Percentiles rank a stretch among this genome's conserved stretches.
Evolutionary conservation across 2,797 vertebrate species (phyloP).

Genomic region (Loriculus beryllinus): DNA sequence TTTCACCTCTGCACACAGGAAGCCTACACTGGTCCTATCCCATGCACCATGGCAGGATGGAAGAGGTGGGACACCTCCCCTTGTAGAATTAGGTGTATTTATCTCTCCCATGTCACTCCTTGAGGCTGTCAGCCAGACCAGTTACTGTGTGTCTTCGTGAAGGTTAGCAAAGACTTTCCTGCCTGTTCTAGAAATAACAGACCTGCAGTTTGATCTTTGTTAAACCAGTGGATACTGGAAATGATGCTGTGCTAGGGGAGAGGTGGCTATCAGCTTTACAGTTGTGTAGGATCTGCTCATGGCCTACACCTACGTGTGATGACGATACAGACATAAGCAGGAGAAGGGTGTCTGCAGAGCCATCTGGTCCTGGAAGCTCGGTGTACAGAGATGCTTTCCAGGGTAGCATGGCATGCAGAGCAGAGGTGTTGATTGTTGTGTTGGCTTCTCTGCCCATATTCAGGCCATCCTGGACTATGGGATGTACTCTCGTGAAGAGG

Average conservation of each 20-base stretch:
- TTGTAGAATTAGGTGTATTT: neutral
- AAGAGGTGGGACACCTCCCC: neutral
- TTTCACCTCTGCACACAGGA: neutral
- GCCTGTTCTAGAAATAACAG: neutral
- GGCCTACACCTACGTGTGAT: neutral
- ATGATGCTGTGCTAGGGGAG: neutral
- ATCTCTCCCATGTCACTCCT: neutral
- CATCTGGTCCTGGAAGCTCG: constrained; percentile 14
- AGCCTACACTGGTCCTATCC: neutral
- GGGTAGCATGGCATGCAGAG: neutral
- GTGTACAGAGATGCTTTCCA: neutral
- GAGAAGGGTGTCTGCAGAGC: constrained; percentile 40
- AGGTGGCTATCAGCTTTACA: neutral
- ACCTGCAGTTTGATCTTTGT: neutral
- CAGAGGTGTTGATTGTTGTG: neutral
- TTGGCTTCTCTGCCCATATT: neutral
- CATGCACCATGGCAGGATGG: neutral
- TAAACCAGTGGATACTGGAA: neutral
- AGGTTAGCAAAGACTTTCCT: neutral
- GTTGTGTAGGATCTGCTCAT: neutral
- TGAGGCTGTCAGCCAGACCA: neutral
- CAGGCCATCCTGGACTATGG: constrained; percentile 82
- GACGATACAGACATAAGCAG: neutral
- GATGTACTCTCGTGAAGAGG: constrained; percentile 83
- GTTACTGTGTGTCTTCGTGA: neutral